phyloP scores from a whole-genome alignment of 2,797 vertebrate genomes.

The Spheniscus humboldti region DNA sequence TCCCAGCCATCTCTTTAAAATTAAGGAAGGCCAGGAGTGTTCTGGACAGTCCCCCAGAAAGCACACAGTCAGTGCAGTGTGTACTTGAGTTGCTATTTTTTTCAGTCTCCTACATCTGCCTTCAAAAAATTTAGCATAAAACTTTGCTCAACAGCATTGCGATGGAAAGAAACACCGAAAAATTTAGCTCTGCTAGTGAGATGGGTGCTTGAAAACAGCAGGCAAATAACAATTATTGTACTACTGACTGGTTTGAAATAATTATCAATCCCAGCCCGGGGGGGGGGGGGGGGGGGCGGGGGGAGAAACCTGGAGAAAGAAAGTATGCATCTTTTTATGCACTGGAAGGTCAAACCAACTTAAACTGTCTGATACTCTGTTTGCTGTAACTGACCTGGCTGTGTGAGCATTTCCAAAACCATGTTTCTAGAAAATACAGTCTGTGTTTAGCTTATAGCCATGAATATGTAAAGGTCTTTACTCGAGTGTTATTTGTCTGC shows the following conservation, averaged over 20 bases:
- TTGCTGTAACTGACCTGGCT: constrained; percentile 36
- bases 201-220: neutral
- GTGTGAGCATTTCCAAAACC: constrained; percentile 3
- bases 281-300: no score
- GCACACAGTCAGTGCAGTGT: neutral
- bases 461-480: constrained; percentile 61
- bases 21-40: neutral
- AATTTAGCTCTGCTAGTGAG: neutral
- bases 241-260: neutral
- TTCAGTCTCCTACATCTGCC: neutral
- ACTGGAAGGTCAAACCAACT: neutral
- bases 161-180: neutral
- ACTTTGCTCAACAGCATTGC: neutral
- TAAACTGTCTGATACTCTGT: neutral
- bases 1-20: neutral
- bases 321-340: neutral
- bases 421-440: constrained; percentile 33
- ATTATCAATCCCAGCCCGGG: neutral
- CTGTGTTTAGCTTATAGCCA: constrained; percentile 37
- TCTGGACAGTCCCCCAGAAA: neutral
- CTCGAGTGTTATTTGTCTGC: constrained; percentile 9
- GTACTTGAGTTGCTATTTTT: neutral
- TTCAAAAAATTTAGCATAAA: neutral
- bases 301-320: neutral
- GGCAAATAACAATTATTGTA: neutral